phyloP scores from a whole-genome alignment of 1,140 invertebrate species.

The Drosophila arizonae region DNA sequence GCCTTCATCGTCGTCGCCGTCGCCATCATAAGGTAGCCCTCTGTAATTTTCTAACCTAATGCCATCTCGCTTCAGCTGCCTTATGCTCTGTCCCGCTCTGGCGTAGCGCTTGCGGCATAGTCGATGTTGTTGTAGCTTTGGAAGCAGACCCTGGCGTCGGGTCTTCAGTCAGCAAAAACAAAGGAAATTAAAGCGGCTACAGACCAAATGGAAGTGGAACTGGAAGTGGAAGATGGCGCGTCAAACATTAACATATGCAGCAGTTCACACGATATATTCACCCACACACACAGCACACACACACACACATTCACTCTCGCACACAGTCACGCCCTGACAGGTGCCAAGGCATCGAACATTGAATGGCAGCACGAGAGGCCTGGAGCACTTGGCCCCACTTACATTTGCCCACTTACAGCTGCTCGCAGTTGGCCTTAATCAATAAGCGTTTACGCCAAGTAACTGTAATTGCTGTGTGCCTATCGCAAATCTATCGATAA shows the following conservation, averaged over 20 bases:
- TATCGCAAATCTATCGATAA: slow-evolving; percentile 72
- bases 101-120: slow-evolving; percentile 12
- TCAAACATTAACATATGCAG: slow-evolving; percentile 75
- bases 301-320: slow-evolving; percentile 44
- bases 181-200: slow-evolving; percentile 63
- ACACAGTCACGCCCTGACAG: slow-evolving; percentile 53
- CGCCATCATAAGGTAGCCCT: slow-evolving; percentile 47
- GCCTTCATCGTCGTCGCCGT: slow-evolving; percentile 3
- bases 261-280: slow-evolving; percentile 71
- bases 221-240: slow-evolving; percentile 61
- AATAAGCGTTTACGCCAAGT: slow-evolving; percentile 53
- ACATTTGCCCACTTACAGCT: slow-evolving; percentile 39
- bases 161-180: slow-evolving; percentile 49
- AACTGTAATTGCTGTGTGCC: slow-evolving; percentile 41
- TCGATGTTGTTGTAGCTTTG: slow-evolving; percentile 15
- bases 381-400: slow-evolving; percentile 4
- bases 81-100: slow-evolving; percentile 5
- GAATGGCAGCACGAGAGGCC: slow-evolving; percentile 54
- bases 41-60: slow-evolving; percentile 65
- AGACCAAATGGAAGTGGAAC: slow-evolving; percentile 25
- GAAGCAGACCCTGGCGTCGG: slow-evolving; percentile 8
- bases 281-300: slow-evolving; percentile 44
- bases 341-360: slow-evolving; percentile 73
- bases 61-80: slow-evolving; percentile 22
- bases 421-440: slow-evolving; percentile 31